A percentile compares a stretch with the other conserved stretches of the same genome.
These are phyloP conservation scores for Pyrochroa serraticornis DNA, from an alignment of 2,888 invertebrate genomes.

Conservation along the genomic window DNA sequence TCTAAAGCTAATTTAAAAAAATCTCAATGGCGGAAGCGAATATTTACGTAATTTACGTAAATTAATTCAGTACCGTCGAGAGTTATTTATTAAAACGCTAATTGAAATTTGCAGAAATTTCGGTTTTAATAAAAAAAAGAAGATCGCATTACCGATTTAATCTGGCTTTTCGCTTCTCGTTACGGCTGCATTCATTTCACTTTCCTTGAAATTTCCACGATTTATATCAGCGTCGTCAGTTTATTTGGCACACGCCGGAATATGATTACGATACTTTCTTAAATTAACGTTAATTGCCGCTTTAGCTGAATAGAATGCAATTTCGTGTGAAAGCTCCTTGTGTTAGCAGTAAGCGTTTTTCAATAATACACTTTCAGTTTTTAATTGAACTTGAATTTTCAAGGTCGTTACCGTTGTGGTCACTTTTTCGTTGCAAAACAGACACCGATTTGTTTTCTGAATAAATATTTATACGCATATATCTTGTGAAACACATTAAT, in stretches of 20 bases:
- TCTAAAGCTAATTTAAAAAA: slow-evolving; percentile 3
- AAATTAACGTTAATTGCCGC: slow-evolving; percentile 24
- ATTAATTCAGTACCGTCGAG: background rate
- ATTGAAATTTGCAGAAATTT: background rate
- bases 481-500: no score
- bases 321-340: slow-evolving; percentile 21
- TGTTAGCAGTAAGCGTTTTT: slow-evolving; percentile 11
- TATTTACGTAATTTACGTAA: slow-evolving; percentile 10
- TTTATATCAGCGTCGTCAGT: background rate
- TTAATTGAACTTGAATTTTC: slow-evolving; percentile 25
- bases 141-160: background rate
- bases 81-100: background rate
- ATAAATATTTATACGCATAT: no score
- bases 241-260: slow-evolving; percentile 31
- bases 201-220: slow-evolving; percentile 20
- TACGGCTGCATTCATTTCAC: slow-evolving; percentile 19
- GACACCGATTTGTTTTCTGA: no score
- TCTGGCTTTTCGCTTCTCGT: no score
- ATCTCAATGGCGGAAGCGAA: background rate
- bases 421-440: slow-evolving; percentile 1
- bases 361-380: slow-evolving; percentile 28
- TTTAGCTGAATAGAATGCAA: slow-evolving; percentile 9
- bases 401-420: slow-evolving; percentile 20
- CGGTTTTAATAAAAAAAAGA: no score
- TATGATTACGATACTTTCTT: slow-evolving; percentile 29